A percentile compares a stretch with the other conserved stretches of the same genome.
These are phyloP conservation scores for Gobionotothen gibberifrons DNA, from an alignment of 2,797 vertebrate genomes.

Conservation along the genomic window DNA sequence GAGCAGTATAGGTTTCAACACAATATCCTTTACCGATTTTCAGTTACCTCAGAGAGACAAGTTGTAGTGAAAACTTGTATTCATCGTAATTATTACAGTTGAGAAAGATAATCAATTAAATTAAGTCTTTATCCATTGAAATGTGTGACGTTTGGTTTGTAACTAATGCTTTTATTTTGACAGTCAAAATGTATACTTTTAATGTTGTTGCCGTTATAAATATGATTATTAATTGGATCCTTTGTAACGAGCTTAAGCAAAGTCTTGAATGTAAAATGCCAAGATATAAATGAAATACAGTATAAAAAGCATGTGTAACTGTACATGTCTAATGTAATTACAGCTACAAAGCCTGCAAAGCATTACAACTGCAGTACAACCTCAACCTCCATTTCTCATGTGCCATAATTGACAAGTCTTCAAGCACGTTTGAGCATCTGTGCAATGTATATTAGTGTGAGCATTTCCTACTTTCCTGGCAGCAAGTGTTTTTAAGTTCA, in stretches of 20 bases:
- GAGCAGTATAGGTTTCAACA: slow-evolving; percentile 9
- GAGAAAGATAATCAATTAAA: slow-evolving; percentile 2
- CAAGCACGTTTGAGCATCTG: background rate
- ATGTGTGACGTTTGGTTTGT: background rate
- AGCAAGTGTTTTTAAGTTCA: slow-evolving; percentile 24
- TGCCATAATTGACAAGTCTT: slow-evolving; percentile 14
- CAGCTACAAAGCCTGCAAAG: background rate
- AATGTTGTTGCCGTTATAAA: background rate
- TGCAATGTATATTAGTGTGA: background rate
- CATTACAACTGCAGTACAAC: background rate
- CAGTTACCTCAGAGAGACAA: slow-evolving; percentile 20
- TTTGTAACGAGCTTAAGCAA: background rate
- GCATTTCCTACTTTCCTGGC: slow-evolving; percentile 10
- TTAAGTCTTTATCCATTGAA: background rate
- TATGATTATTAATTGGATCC: background rate
- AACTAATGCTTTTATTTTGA: background rate
- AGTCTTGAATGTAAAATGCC: background rate
- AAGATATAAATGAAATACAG: slow-evolving; percentile 12
- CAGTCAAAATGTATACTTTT: background rate
- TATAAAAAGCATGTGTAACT: background rate
- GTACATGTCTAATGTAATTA: background rate
- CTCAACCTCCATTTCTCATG: background rate
- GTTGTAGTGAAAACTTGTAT: background rate
- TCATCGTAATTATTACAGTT: background rate
- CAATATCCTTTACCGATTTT: background rate